A percentile compares a stretch with the other conserved stretches of the same genome.
These are phyloP conservation scores for Galleria mellonella DNA, from an alignment of 1,140 invertebrate species.

Conservation along the genomic window DNA sequence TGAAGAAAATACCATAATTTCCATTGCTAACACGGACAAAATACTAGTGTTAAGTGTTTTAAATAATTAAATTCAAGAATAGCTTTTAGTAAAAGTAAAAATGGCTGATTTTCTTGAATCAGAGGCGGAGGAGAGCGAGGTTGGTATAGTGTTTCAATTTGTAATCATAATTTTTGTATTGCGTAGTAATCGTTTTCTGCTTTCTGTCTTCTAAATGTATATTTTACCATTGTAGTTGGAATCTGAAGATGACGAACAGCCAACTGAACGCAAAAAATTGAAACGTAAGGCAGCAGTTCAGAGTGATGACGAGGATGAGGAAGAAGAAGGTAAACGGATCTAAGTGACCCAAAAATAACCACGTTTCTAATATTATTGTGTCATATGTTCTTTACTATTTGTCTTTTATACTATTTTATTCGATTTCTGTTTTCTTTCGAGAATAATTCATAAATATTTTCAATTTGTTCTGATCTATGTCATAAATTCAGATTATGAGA, in stretches of 20 bases:
- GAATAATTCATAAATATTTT: no score
- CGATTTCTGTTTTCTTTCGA: no score
- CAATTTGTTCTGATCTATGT: no score
- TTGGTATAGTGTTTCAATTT: slow-evolving; percentile 63
- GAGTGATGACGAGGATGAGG: slow-evolving; percentile 74
- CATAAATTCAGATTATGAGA: no score
- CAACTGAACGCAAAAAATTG: slow-evolving; percentile 60
- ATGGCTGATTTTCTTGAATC: slow-evolving; percentile 89
- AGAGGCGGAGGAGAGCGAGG: slow-evolving; percentile 89
- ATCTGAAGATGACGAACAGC: slow-evolving; percentile 64
- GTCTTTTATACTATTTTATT: no score
- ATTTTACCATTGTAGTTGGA: slow-evolving; percentile 45
- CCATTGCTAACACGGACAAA: no score
- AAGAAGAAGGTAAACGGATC: slow-evolving; percentile 67
- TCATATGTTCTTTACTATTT: no score
- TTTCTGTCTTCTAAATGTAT: slow-evolving; percentile 1
- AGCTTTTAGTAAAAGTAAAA: slow-evolving; percentile 12
- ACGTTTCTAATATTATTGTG: slow-evolving; percentile 3
- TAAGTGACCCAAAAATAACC: neutral
- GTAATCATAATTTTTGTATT: slow-evolving; percentile 27
- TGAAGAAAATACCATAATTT: no score
- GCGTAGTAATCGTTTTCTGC: slow-evolving; percentile 16
- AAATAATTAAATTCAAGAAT: no score
- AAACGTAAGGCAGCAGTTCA: slow-evolving; percentile 70
- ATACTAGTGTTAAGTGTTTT: no score